Conservation (phyloP, 2,888 invertebrate species). For the Drosophila anceps region DNA sequence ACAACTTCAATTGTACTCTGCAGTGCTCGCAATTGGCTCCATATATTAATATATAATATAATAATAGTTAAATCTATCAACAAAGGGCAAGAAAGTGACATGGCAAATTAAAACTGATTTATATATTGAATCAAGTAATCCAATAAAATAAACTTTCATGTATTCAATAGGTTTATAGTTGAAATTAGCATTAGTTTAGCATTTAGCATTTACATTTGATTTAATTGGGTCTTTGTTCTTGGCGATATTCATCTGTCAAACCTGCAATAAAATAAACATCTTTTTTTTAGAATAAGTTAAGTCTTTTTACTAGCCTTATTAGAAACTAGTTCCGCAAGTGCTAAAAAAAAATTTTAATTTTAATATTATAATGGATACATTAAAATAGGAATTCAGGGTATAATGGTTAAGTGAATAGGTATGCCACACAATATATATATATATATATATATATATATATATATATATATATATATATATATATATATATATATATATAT, state of each 20-base stretch:
- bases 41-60: slow-evolving; percentile 4
- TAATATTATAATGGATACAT: too few species aligned
- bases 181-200: neutral
- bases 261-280: neutral
- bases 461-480: too few species aligned
- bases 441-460: too few species aligned
- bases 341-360: too few species aligned
- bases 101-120: neutral
- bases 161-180: neutral
- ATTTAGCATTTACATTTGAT: neutral
- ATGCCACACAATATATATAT: too few species aligned
- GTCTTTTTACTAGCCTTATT: too few species aligned
- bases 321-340: too few species aligned
- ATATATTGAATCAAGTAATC: neutral
- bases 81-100: slow-evolving; percentile 36
- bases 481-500: too few species aligned
- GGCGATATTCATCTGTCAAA: neutral
- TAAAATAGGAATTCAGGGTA: too few species aligned
- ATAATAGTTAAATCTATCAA: neutral
- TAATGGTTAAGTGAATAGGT: too few species aligned
- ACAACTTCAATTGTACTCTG: slow-evolving; percentile 35
- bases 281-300: too few species aligned
- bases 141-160: neutral
- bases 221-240: neutral
- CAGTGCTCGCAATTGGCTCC: slow-evolving; percentile 48